Conservation (phyloP, 2,113 vertebrate genomes). For the Oenanthe melanoleuca region DNA sequence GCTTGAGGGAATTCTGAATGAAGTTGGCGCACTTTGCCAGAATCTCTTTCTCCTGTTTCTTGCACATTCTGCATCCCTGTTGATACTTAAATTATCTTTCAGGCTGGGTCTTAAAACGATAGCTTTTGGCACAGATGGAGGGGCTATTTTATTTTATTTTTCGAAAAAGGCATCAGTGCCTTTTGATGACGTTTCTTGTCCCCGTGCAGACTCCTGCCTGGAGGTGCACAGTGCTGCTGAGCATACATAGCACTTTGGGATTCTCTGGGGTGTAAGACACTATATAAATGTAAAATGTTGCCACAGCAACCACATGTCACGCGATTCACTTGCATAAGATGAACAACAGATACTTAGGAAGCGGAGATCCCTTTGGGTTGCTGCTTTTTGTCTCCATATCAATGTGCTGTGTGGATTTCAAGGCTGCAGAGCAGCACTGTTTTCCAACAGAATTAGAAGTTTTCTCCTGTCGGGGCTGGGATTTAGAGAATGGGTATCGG, state of each 20-base stretch:
- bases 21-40: not conserved
- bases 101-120: not conserved
- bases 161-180: not conserved
- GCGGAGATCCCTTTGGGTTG: conserved; percentile 27
- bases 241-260: not conserved
- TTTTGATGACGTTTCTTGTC: not conserved
- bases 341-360: conserved; percentile 35
- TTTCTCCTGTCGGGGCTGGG: not conserved
- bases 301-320: conserved; percentile 61
- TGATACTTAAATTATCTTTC: not conserved
- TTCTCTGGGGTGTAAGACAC: conserved; percentile 39
- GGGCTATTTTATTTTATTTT: not conserved
- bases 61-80: not conserved
- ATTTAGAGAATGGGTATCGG: not conserved
- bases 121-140: not conserved
- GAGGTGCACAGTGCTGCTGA: not conserved
- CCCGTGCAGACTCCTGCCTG: not conserved
- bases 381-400: not conserved
- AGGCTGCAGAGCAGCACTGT: not conserved
- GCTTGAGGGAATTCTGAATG: not conserved
- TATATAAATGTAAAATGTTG: conserved; percentile 47
- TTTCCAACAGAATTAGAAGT: not conserved
- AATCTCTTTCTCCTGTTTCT: not conserved
- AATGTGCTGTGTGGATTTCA: not conserved
- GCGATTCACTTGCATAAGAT: conserved; percentile 53